Base-by-base conservation (phyloP, 1,140 invertebrate species). In the Papilio aristodemus region DNA sequence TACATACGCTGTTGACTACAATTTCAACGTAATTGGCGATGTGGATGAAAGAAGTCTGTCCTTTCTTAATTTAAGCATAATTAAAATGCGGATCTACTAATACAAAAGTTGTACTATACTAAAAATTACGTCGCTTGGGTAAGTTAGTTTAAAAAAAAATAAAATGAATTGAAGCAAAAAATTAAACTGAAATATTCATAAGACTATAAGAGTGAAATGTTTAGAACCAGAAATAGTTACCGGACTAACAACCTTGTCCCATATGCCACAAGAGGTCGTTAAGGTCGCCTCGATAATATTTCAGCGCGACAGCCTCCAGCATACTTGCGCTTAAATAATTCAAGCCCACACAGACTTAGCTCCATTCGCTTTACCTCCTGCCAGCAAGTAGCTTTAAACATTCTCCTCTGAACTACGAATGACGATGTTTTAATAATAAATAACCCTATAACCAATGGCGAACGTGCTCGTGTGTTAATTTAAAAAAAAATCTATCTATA, bases 291-390 rank as follows among this genome's bases (percentile, higher is more conserved):
- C 70, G 68, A 74, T 71, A 71, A 78, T 80, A 83, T 76, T 79
- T 73, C 72, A 77, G 71, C 50, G 60, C 66, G 64, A 73, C 71
- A 67, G 62, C 27, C 69, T 70, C 69, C 57, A 66, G 67, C 71
- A 67, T 68, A 58, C 68, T 39, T 64, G 22, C 41, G 71, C 68
- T 74, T 83, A 67, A 81, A 81, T 83, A 83, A 83, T 83, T 76
- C 71, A 83, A 72, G 73, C 72, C 77, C 72, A 71, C 75, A 60
- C 64, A 43, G 38, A 39, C 43, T 68, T 58, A 64, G 19, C 41
- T n/a, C 36, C 58, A n/a, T 63, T 67, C 38, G 66, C 38, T 67
- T 60, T 68, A 68, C n/a, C 32, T 70, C 58, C 69, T 67, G 68
- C 63, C 71, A 62, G 46, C 27, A 66, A 41, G 27, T 41, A 57